These are phyloP conservation scores for Aphelenchoides avenae DNA, from an alignment of 1,140 invertebrate genomes.

Conservation along the genomic window DNA sequence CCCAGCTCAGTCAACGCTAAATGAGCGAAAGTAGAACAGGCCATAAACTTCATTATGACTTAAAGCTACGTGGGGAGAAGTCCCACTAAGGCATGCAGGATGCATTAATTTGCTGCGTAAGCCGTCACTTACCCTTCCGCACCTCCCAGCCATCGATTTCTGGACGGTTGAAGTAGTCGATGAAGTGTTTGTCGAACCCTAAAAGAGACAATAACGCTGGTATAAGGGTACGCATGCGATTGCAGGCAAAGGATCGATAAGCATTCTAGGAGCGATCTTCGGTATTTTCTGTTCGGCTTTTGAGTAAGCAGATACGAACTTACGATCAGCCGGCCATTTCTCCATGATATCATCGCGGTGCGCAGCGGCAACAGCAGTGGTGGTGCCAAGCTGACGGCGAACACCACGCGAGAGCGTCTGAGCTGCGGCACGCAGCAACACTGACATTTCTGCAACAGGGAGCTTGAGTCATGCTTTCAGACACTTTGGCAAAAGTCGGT, in stretches of 20 bases:
- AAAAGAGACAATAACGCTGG: slow-evolving; percentile 9
- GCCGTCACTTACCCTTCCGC: slow-evolving; percentile 63
- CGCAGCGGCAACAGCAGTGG: slow-evolving; percentile 14
- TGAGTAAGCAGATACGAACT: slow-evolving; percentile 24
- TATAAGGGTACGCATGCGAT: background rate
- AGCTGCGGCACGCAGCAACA: too few relatives aligned
- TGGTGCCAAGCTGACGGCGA: too few relatives aligned
- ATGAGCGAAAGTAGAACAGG: too few relatives aligned
- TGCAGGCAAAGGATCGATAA: too few relatives aligned
- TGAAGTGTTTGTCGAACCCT: slow-evolving; percentile 59
- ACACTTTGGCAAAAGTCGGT: too few relatives aligned
- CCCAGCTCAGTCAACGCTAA: slow-evolving; percentile 52
- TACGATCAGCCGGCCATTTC: slow-evolving; percentile 58
- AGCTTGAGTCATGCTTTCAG: too few relatives aligned
- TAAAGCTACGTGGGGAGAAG: slow-evolving; percentile 17
- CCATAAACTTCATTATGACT: too few relatives aligned
- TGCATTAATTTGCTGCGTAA: background rate
- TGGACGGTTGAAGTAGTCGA: slow-evolving; percentile 74
- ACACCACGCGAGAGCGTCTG: too few relatives aligned
- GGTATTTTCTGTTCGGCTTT: too few relatives aligned
- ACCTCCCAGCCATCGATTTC: slow-evolving; percentile 96
- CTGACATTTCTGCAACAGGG: too few relatives aligned
- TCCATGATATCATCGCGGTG: slow-evolving; percentile 56
- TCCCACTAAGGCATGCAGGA: background rate
- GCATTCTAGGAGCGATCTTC: too few relatives aligned